Percentiles rank a stretch among this genome's conserved stretches.
phyloP scores from a whole-genome alignment of 92 coral and sea anemone species.

The Micromussa lordhowensis region DNA sequence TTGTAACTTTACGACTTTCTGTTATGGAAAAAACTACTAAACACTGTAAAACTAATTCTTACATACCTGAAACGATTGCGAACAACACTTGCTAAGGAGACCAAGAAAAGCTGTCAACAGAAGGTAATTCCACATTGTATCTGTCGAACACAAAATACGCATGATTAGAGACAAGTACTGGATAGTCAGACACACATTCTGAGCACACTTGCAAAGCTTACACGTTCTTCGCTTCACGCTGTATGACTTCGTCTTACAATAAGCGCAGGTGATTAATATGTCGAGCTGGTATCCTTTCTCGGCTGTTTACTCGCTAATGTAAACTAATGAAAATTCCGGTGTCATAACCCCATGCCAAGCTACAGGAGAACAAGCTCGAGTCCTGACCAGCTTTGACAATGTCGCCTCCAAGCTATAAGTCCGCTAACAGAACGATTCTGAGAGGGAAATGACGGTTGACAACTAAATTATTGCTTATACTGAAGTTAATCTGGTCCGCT shows the following conservation, averaged over 20 bases:
- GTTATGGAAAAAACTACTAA: not conserved
- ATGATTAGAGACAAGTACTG: not conserved
- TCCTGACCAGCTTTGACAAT: constrained; percentile 9
- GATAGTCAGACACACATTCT: not conserved
- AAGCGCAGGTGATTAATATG: constrained; percentile 25
- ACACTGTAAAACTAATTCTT: not conserved
- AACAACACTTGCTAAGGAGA: constrained; percentile 4
- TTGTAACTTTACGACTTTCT: constrained; percentile 22
- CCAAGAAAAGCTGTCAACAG: constrained; percentile 15
- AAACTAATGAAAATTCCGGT: constrained; percentile 43
- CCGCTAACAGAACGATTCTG: constrained; percentile 8
- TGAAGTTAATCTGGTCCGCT: constrained; percentile 32
- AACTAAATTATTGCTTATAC: constrained; percentile 27
- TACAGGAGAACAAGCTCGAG: not conserved
- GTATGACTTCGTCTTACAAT: constrained; percentile 24
- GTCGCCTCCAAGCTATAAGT: not conserved
- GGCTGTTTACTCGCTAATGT: constrained; percentile 38
- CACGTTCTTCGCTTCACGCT: constrained; percentile 37
- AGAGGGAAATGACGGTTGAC: constrained; percentile 17
- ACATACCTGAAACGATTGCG: constrained; percentile 52
- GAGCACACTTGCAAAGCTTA: constrained; percentile 6
- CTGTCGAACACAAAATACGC: constrained; percentile 7
- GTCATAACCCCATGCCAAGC: constrained; percentile 41
- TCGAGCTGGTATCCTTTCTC: constrained; percentile 34
- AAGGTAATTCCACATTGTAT: not conserved